These are phyloP conservation scores for Microchrysa polita DNA, from an alignment of 2,888 invertebrate species.

Conservation along the genomic window DNA sequence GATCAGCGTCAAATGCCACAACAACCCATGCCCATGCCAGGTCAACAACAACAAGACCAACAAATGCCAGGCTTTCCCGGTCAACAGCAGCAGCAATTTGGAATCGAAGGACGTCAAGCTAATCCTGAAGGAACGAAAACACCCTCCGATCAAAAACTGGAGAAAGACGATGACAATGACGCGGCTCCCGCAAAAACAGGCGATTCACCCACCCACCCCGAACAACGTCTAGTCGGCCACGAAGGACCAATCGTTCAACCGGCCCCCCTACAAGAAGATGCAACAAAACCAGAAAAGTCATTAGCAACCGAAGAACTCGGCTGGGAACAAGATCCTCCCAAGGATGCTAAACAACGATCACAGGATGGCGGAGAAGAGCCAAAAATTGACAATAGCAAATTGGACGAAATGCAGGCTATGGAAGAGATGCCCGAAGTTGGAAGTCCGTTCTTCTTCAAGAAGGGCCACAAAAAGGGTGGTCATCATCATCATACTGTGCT, in stretches of 20 bases:
- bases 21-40: background rate
- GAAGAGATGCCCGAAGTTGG: conserved; percentile 10
- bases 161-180: background rate
- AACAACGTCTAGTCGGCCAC: too few relatives aligned
- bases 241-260: too few relatives aligned
- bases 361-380: background rate
- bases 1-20: conserved; percentile 1
- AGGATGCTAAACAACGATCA: background rate
- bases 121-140: background rate
- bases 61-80: background rate
- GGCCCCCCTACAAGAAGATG: too few relatives aligned
- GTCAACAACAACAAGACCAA: background rate
- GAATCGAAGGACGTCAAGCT: too few relatives aligned
- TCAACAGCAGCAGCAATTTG: conserved; percentile 7
- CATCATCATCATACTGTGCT: too few relatives aligned
- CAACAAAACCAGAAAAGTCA: background rate
- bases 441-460: background rate
- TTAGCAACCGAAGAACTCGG: background rate
- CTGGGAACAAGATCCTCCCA: background rate
- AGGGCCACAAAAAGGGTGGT: background rate
- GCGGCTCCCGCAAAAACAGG: too few relatives aligned
- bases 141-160: background rate
- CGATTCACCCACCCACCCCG: too few relatives aligned
- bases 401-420: conserved; percentile 32
- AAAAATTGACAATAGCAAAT: conserved; percentile 8